phyloP scores from a whole-genome alignment of 2,113 vertebrate species.

The Chelonoidis abingdonii region DNA sequence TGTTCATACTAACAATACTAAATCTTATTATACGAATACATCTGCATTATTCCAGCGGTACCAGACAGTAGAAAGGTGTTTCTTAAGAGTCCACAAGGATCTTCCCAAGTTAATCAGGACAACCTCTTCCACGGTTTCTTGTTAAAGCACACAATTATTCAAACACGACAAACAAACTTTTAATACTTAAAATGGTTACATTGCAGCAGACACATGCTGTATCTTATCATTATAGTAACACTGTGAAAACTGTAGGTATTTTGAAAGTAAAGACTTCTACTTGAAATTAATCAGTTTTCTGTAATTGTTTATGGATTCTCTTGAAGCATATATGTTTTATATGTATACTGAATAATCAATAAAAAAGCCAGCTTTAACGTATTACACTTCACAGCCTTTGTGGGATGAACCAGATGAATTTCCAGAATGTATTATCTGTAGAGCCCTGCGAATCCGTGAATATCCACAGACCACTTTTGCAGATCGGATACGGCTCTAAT shows the following conservation, averaged over 20 bases:
- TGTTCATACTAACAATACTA: not conserved
- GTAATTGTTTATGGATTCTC: not conserved
- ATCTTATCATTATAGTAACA: not conserved
- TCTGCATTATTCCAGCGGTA: not conserved
- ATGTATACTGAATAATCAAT: not conserved
- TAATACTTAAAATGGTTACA: not conserved
- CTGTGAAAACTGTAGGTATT: not conserved
- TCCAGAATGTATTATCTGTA: no score
- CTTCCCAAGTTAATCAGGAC: not conserved
- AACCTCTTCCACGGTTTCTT: not conserved
- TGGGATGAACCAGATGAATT: not conserved
- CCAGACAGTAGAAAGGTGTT: not conserved
- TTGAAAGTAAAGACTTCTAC: not conserved
- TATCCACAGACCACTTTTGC: no score
- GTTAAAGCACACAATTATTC: not conserved
- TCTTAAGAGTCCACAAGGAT: not conserved
- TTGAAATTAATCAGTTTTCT: not conserved
- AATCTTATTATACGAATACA: not conserved
- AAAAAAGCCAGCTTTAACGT: not conserved
- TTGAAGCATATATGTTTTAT: not conserved
- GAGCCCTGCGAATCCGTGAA: no score
- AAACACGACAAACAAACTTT: not conserved
- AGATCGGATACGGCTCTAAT: no score
- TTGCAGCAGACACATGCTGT: not conserved
- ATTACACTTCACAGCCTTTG: not conserved